Evolutionary conservation across 2,888 invertebrate genomes (phyloP).

Genomic region (Ectemnius continuus): DNA sequence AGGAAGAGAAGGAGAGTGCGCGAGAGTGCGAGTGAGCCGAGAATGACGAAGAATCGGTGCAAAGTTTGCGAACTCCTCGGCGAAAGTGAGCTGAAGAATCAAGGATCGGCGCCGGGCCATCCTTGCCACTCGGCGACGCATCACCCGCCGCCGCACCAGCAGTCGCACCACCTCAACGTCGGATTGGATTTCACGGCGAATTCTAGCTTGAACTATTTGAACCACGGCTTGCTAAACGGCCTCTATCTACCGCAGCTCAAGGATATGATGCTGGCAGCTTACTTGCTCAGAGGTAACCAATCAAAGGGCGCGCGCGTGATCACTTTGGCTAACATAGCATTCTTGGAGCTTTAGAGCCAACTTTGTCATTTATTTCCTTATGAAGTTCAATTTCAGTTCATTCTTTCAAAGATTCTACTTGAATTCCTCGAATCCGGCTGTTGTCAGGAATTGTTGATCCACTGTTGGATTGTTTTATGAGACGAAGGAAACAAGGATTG

Average conservation of each 20-base stretch:
- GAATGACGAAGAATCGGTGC: conserved; percentile 71
- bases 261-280: conserved; percentile 84
- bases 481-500: no score
- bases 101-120: conserved; percentile 64
- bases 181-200: conserved; percentile 57
- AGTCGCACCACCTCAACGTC: conserved; percentile 66
- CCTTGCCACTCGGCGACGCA: conserved; percentile 69
- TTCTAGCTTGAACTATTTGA: conserved; percentile 67
- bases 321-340: no score
- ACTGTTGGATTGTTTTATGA: no score
- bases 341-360: no score
- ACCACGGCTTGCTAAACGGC: conserved; percentile 73
- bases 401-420: no score
- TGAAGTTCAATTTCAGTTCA: no score
- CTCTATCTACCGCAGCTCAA: conserved; percentile 81
- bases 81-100: conserved; percentile 63
- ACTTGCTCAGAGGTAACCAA: conserved; percentile 82
- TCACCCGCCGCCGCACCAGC: conserved; percentile 51
- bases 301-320: conserved; percentile 3
- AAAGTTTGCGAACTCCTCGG: conserved; percentile 72
- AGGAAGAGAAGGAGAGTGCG: conserved; percentile 4
- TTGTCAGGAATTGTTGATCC: no score
- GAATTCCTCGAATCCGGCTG: no score
- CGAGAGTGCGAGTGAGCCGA: conserved; percentile 18
- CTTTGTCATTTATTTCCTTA: no score